Conservation (phyloP, 2,797 vertebrate species). For the Fringilla coelebs region DNA sequence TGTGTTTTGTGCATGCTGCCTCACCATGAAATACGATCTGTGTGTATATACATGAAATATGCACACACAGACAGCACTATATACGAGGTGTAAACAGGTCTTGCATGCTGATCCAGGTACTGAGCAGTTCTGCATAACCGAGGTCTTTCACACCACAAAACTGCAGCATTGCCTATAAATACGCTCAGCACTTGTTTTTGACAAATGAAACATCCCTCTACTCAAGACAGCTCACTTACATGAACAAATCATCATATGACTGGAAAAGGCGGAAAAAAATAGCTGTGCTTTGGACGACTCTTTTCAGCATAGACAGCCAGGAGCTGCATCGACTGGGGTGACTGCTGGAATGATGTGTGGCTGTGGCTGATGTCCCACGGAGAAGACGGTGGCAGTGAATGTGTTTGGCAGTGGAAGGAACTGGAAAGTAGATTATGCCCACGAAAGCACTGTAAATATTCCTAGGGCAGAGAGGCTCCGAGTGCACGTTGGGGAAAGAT, state of each 20-base stretch:
- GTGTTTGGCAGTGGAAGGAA: not conserved
- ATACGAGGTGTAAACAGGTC: not conserved
- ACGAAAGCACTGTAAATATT: not conserved
- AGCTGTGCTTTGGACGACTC: not conserved
- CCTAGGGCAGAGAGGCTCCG: not conserved
- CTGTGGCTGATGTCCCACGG: not conserved
- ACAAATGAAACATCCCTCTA: slow-evolving; percentile 25
- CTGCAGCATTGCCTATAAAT: slow-evolving; percentile 52
- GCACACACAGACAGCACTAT: not conserved
- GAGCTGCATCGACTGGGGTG: not conserved
- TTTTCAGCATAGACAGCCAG: not conserved
- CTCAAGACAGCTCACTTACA: not conserved
- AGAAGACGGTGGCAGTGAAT: not conserved
- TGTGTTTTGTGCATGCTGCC: not conserved
- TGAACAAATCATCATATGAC: slow-evolving; percentile 41
- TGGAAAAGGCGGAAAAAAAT: not conserved
- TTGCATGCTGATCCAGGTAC: not conserved
- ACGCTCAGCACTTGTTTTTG: slow-evolving; percentile 28
- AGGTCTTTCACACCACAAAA: slow-evolving; percentile 54
- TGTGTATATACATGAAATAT: not conserved
- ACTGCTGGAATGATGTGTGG: not conserved
- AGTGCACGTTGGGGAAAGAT: not conserved
- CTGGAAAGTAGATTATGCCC: not conserved
- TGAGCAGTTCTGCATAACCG: not conserved
- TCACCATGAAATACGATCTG: not conserved